Evolutionary conservation across 2,797 vertebrate genomes (phyloP).

Genomic region (Caiman crocodilus): DNA sequence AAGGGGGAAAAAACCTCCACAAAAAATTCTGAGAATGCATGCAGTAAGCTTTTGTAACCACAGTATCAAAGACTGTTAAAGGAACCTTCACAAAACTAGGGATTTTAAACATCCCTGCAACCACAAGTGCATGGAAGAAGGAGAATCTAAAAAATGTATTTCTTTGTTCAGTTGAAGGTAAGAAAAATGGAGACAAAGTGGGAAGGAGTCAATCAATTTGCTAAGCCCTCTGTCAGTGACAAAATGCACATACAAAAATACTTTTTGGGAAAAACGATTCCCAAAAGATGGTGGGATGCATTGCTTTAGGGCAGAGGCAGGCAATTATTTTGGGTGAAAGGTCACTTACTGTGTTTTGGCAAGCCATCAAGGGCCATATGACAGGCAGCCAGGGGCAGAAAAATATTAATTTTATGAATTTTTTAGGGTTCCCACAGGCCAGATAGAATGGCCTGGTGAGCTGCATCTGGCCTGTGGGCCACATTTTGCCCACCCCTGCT

Average conservation of each 20-base stretch:
- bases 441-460: too few relatives aligned
- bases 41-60: neutral
- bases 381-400: too few relatives aligned
- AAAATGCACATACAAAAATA: neutral
- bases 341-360: too few relatives aligned
- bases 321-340: neutral
- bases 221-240: neutral
- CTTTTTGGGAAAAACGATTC: neutral
- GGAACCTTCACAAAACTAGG: neutral
- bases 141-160: neutral
- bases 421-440: too few relatives aligned
- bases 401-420: too few relatives aligned
- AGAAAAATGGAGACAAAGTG: neutral
- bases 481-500: too few relatives aligned
- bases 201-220: neutral
- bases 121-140: neutral
- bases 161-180: rapidly evolving
- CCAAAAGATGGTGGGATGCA: neutral
- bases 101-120: neutral
- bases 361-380: too few relatives aligned
- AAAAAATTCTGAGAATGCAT: neutral
- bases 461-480: too few relatives aligned
- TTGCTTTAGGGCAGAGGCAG: neutral
- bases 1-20: neutral
- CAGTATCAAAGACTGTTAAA: neutral